Evolutionary conservation across 2,888 invertebrate species (phyloP).

Genomic region (Agrochola macilenta): DNA sequence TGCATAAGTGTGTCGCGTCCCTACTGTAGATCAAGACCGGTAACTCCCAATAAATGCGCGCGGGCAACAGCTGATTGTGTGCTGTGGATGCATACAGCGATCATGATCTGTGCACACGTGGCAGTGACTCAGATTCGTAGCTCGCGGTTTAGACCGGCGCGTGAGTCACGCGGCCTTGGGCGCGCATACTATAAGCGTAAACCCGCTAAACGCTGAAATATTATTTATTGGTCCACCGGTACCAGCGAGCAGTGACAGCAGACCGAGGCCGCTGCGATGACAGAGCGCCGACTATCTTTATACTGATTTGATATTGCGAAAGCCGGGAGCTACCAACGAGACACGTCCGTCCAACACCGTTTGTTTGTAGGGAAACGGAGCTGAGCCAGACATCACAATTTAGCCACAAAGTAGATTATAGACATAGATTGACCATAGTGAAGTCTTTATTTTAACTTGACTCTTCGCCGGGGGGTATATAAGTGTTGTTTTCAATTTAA

Average conservation of each 20-base stretch:
- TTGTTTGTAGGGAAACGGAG: slow-evolving; percentile 21
- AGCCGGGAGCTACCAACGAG: slow-evolving; percentile 50
- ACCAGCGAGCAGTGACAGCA: slow-evolving; percentile 75
- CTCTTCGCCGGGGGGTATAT: slow-evolving; percentile 49
- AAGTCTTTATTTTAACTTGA: slow-evolving; percentile 29
- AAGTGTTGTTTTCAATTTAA: slow-evolving; percentile 69
- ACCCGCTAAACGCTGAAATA: slow-evolving; percentile 83
- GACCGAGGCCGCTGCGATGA: slow-evolving; percentile 75
- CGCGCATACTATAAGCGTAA: slow-evolving; percentile 76
- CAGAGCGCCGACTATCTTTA: slow-evolving; percentile 68
- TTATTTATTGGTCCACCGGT: slow-evolving; percentile 84
- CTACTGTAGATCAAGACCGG: slow-evolving; percentile 35
- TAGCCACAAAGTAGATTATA: slow-evolving; percentile 1
- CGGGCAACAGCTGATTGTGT: slow-evolving; percentile 70
- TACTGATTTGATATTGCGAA: slow-evolving; percentile 54
- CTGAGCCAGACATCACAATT: slow-evolving; percentile 34
- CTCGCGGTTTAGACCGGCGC: slow-evolving; percentile 78
- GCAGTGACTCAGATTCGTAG: slow-evolving; percentile 79
- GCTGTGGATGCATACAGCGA: slow-evolving; percentile 59
- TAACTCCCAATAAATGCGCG: slow-evolving; percentile 45
- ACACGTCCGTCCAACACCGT: slow-evolving; percentile 17
- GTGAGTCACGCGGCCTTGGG: slow-evolving; percentile 88
- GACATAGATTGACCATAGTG: slow-evolving; percentile 20
- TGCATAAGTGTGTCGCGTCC: slow-evolving; percentile 12
- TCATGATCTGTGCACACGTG: slow-evolving; percentile 72